These are phyloP conservation scores for Amiota communis DNA, from an alignment of 2,888 invertebrate species.

Conservation along the genomic window DNA sequence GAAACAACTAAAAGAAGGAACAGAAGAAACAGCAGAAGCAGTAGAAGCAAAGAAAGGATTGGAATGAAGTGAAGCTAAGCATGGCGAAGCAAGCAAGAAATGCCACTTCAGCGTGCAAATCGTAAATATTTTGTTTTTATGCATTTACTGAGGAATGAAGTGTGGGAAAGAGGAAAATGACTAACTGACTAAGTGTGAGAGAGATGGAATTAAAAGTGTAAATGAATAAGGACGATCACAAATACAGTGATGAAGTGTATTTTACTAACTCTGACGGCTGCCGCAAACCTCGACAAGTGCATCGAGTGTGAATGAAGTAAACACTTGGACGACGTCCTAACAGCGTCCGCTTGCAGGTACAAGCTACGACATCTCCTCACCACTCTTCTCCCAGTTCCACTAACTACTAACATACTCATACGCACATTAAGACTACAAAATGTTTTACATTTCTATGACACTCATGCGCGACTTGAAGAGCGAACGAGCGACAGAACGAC, in stretches of 20 bases:
- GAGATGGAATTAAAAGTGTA: slow-evolving; percentile 8
- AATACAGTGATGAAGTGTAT: slow-evolving; percentile 23
- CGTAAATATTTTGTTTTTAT: slow-evolving; percentile 58
- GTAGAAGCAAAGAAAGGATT: neutral
- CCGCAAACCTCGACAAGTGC: slow-evolving; percentile 42
- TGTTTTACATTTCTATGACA: slow-evolving; percentile 11
- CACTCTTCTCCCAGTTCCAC: neutral
- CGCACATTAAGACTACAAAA: neutral
- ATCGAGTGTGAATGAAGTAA: slow-evolving; percentile 65
- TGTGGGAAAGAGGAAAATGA: neutral
- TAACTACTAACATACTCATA: neutral
- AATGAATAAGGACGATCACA: neutral
- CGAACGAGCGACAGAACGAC: no score
- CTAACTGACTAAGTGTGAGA: slow-evolving; percentile 1
- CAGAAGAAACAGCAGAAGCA: neutral
- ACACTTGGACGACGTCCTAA: slow-evolving; percentile 54
- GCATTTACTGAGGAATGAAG: neutral
- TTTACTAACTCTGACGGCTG: slow-evolving; percentile 41
- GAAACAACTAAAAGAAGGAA: neutral
- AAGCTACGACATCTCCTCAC: neutral
- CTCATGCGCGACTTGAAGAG: slow-evolving; percentile 12
- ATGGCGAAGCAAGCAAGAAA: slow-evolving; percentile 60
- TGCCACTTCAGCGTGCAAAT: slow-evolving; percentile 61
- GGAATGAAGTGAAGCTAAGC: neutral
- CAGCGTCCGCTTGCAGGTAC: slow-evolving; percentile 44